These are phyloP conservation scores for Drosophila neocordata DNA, from an alignment of 1,140 invertebrate genomes.

Conservation along the genomic window DNA sequence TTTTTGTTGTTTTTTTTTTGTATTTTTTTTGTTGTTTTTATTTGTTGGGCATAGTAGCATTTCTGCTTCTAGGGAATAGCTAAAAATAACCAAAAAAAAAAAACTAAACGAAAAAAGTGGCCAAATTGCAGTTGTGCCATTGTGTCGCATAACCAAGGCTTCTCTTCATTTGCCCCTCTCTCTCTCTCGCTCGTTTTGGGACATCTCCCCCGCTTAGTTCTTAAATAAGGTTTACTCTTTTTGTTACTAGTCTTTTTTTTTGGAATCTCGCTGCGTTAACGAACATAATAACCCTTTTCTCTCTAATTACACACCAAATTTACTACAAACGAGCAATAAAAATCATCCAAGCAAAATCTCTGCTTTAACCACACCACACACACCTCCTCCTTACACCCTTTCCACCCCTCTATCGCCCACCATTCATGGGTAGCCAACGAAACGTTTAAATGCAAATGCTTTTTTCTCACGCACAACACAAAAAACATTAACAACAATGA, in stretches of 20 bases:
- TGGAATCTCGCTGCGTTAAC: conserved; percentile 41
- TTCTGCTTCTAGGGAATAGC: neutral
- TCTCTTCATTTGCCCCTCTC: no score
- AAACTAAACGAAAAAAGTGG: neutral
- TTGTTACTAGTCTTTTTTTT: neutral
- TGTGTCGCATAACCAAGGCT: conserved; percentile 46
- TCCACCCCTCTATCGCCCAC: neutral
- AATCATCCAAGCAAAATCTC: conserved; percentile 77
- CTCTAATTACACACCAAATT: conserved; percentile 77
- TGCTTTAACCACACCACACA: conserved; percentile 41
- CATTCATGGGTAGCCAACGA: neutral
- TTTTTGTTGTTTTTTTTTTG: neutral
- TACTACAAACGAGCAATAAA: conserved; percentile 78
- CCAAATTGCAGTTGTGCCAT: conserved; percentile 16
- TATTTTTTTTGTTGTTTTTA: neutral
- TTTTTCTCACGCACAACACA: conserved; percentile 73
- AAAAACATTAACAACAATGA: conserved; percentile 79
- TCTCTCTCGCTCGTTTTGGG: no score
- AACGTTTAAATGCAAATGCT: conserved; percentile 72
- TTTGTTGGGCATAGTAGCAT: no score
- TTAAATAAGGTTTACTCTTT: neutral
- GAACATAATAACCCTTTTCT: conserved; percentile 67
- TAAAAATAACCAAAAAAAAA: neutral
- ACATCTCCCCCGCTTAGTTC: neutral
- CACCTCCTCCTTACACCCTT: neutral